Evolutionary conservation across 2,797 vertebrate genomes (phyloP), one percentile per base, ranked within the genome.

Genomic region (Eutrigla gurnardus): DNA sequence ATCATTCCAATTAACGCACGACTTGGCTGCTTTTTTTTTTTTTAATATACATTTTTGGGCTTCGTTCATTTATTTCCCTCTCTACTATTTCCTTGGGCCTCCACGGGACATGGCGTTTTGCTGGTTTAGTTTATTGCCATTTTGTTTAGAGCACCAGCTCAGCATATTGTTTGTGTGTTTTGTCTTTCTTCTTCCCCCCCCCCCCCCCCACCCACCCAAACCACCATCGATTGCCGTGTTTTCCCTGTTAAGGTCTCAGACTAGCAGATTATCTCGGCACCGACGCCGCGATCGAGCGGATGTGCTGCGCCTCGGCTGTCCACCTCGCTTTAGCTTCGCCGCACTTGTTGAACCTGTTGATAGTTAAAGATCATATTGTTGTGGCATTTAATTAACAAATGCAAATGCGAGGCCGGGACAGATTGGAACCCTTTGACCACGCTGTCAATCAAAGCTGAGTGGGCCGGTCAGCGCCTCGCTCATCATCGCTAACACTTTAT

Each of bases 311-410:
- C 81, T 83, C 4, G 36, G 85, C 89, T 89, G 89, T 92, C 91
- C 84, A 66, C 83, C 83, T 87, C 88, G 73, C 86, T 93, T 93
- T 88, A 69, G 78, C 85, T 65, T 73, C 64, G 60, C 77, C 76
- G 36, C 6, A 1, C 42, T 32, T 12, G 50, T 52, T 52, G 64
- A 40, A 83, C 90, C 88, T 90, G 92, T 92, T 92, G 91, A 94
- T 93, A 88, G 86, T 93, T 92, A 76, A 86, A 91, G 91, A 94
- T 93, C 91, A 92, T 92, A 93, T 94, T 94, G 92, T 94, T 93
- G 91, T 94, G 93, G 93, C 93, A 92, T 95, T 94, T 94, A 91
- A 95, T 94, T 94, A 95, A 93, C 87, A 91, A 92, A 95, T 94
- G 93, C 93, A 94, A 94, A 95, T 95, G 84, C 75, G 54, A 83